These are phyloP conservation scores for Nanorana parkeri DNA, from an alignment of 2,113 vertebrate genomes.

Conservation along the genomic window DNA sequence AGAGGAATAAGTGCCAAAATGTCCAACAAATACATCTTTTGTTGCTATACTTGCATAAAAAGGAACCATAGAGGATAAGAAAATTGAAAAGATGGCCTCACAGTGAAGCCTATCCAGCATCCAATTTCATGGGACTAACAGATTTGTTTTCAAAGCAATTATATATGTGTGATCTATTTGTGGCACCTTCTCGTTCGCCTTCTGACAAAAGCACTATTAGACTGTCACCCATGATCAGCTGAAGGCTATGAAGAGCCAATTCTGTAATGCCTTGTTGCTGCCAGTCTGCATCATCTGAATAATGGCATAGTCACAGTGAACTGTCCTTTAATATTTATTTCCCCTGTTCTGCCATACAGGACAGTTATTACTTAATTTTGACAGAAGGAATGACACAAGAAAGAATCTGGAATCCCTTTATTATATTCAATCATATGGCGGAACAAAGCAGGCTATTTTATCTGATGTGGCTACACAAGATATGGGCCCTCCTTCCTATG, in stretches of 20 bases:
- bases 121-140: conserved; percentile 62
- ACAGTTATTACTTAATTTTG: conserved; percentile 57
- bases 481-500: conserved; percentile 16
- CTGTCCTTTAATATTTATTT: conserved; percentile 57
- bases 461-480: conserved; percentile 38
- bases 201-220: conserved; percentile 68
- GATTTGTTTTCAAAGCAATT: conserved; percentile 71
- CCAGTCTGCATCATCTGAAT: conserved; percentile 61
- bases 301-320: conserved; percentile 35
- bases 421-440: conserved; percentile 17
- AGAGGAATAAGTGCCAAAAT: neutral
- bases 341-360: conserved; percentile 46
- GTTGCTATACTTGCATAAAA: conserved; percentile 46
- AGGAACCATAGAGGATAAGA: conserved; percentile 16
- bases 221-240: conserved; percentile 63
- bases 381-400: conserved; percentile 48
- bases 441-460: conserved; percentile 14
- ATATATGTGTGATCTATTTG: conserved; percentile 67
- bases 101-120: conserved; percentile 60
- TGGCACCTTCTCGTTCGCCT: conserved; percentile 64
- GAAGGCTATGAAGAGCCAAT: conserved; percentile 60
- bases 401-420: conserved; percentile 29
- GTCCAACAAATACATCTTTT: neutral
- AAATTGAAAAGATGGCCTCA: conserved; percentile 57
- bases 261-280: conserved; percentile 60